phyloP scores from a whole-genome alignment of 2,113 vertebrate species.

The Serinus canaria region DNA sequence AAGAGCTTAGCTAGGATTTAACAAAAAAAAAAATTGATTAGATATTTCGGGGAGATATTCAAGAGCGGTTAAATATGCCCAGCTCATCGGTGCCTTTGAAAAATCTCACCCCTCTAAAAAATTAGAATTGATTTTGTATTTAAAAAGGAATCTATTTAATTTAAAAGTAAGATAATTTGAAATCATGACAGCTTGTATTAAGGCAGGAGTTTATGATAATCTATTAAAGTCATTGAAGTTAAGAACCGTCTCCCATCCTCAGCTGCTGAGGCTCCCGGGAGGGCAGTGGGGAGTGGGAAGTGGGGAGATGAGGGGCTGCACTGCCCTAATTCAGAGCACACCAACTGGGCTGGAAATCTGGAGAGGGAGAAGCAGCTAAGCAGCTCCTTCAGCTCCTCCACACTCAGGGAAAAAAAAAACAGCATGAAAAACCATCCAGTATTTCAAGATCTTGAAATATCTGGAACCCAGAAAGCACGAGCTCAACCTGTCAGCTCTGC shows the following conservation, averaged over 20 bases:
- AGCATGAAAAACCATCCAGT: not conserved
- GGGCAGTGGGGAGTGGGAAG: not conserved
- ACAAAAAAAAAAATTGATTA: not conserved
- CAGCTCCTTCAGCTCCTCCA: not conserved
- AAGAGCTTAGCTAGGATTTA: not conserved
- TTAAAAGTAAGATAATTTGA: constrained; percentile 64
- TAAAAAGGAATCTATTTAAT: constrained; percentile 67
- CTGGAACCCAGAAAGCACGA: not conserved
- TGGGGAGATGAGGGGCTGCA: fast-evolving
- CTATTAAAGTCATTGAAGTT: constrained; percentile 53
- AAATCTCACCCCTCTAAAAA: constrained; percentile 59
- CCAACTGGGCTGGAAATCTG: not conserved
- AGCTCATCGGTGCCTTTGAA: constrained; percentile 42
- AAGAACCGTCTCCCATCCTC: not conserved
- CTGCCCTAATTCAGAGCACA: not conserved
- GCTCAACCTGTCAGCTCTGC: fast-evolving
- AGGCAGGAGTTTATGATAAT: constrained; percentile 55
- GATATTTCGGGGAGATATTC: constrained; percentile 13
- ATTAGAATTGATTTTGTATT: constrained; percentile 69
- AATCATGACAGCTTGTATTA: constrained; percentile 58
- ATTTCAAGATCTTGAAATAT: not conserved
- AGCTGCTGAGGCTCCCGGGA: not conserved
- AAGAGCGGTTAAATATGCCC: constrained; percentile 33
- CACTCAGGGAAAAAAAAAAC: fast-evolving
- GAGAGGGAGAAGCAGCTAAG: not conserved